Percentiles rank a stretch among this genome's conserved stretches.
These are phyloP conservation scores for Biston stratarius DNA, from an alignment of 2,888 invertebrate genomes.

Conservation along the genomic window DNA sequence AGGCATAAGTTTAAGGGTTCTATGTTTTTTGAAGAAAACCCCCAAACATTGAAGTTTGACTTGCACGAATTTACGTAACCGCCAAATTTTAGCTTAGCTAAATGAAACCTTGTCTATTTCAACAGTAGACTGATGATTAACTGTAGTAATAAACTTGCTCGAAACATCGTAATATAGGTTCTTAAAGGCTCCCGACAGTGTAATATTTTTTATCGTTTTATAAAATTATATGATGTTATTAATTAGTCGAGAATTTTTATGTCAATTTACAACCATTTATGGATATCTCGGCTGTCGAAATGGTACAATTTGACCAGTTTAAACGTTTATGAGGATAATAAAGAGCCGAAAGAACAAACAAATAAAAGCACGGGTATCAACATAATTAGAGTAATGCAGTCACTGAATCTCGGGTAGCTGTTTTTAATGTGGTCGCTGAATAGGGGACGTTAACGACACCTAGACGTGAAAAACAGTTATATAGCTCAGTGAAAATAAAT, in stretches of 20 bases:
- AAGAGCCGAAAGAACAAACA: slow-evolving; percentile 57
- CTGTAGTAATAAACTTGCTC: too few species aligned
- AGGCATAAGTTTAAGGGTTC: too few species aligned
- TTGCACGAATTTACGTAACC: too few species aligned
- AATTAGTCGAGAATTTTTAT: slow-evolving; percentile 61
- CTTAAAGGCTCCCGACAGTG: slow-evolving; percentile 23
- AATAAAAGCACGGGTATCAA: slow-evolving; percentile 63
- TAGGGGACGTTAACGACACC: slow-evolving; percentile 19
- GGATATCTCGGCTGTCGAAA: slow-evolving; percentile 49
- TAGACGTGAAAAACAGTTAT: slow-evolving; percentile 7
- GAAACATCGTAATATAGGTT: too few species aligned
- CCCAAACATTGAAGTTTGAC: too few species aligned
- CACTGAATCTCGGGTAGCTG: slow-evolving; percentile 57
- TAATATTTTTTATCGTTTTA: slow-evolving; percentile 48
- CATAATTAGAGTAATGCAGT: slow-evolving; percentile 77
- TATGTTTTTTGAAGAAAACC: too few species aligned
- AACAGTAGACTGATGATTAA: too few species aligned
- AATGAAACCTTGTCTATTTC: too few species aligned
- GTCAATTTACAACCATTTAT: slow-evolving; percentile 61
- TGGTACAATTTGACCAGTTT: slow-evolving; percentile 59
- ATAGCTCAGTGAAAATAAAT: not conserved
- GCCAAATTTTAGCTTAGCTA: too few species aligned
- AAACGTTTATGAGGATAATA: slow-evolving; percentile 58
- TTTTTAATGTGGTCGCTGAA: slow-evolving; percentile 35
- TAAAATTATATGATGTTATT: slow-evolving; percentile 56